Conservation (phyloP, 1,140 invertebrate species). For the Drosophila parvula region DNA sequence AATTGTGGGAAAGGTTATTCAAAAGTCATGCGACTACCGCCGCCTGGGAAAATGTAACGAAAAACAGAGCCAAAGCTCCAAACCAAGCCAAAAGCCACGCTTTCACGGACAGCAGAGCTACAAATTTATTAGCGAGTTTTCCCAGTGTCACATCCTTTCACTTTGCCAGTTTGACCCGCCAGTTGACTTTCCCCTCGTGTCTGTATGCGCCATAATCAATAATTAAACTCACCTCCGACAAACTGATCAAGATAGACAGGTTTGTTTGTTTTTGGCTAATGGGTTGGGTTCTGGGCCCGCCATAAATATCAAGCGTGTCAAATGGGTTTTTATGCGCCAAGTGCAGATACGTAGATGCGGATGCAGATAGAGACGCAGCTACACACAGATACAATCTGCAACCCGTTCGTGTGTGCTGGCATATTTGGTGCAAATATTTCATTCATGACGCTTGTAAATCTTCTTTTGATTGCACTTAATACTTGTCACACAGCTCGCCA, state of each 20-base stretch:
- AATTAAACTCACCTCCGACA: conserved; percentile 62
- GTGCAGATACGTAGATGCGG: conserved; percentile 31
- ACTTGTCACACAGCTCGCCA: conserved; percentile 70
- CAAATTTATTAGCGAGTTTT: conserved; percentile 45
- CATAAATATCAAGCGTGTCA: conserved; percentile 70
- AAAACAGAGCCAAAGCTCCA: conserved; percentile 12
- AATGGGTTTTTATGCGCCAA: conserved; percentile 73
- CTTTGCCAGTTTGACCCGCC: conserved; percentile 59
- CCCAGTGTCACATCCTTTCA: conserved; percentile 58
- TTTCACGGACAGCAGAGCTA: conserved; percentile 43
- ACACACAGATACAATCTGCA: conserved; percentile 43
- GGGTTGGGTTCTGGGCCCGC: conserved; percentile 14
- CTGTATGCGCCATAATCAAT: conserved; percentile 69
- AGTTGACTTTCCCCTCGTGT: conserved; percentile 5
- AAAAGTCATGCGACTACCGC: conserved; percentile 68
- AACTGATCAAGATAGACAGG: conserved; percentile 67
- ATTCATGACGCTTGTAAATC: conserved; percentile 83
- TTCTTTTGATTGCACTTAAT: conserved; percentile 83
- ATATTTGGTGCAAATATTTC: conserved; percentile 80
- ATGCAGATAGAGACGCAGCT: conserved; percentile 26
- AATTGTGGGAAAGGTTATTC: conserved; percentile 80
- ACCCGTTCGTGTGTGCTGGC: conserved; percentile 57
- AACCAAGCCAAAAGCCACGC: conserved; percentile 34
- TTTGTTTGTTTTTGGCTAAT: conserved; percentile 34
- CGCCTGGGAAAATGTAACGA: conserved; percentile 61